Base-by-base conservation (phyloP, 2,113 vertebrate species). In the Lampris incognitus region DNA sequence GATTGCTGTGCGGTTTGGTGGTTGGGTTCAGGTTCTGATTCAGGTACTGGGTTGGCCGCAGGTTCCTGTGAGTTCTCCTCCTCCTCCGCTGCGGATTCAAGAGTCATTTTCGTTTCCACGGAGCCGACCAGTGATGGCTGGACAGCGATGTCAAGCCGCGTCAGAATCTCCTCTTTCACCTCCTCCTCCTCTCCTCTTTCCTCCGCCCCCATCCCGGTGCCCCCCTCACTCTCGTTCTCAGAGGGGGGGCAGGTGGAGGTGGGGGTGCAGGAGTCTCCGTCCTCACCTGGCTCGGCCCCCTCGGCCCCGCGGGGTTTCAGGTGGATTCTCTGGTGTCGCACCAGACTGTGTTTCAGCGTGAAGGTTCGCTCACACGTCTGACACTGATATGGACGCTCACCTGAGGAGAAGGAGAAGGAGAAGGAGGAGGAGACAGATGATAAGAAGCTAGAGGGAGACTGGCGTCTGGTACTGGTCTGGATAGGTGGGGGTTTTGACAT, bases 281-380 rank as follows among this genome's bases (percentile, higher is more conserved):
- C 96, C 76, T 96, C 96, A 8, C 37, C 42, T 39, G 63, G 39
- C 13, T 91, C 91, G 2, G 63, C 63, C 3, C 90, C 93, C 0
- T 83, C 92, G 88, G 83, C 92, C 66, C 86, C 91, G 55, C 89
- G 94, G 2, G 68, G 87, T 92, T 98, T 99, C 94, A 97, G 95
- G 89, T 99, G 98, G 84, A 99, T 96, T 51, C 97, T 94, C 86
- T 99, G 98, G 86, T 99, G 98, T 24, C 98, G 96, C 36, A 99
- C 98, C 72, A 99, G 95, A 88, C 98, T 99, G 94, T 99, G 98
- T 81, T 99, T 99, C 90, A 99, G 91, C 58, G 98, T 99, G 93
- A 99, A 99, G 80, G 98, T 99, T 68, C 98, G 88, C 83, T 97
- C 96, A 0, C 98, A 99, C 57, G 97, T 99, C 83, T 97, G 95